Base-by-base conservation (phyloP, 2,797 vertebrate genomes). In the Alectoris magna region DNA sequence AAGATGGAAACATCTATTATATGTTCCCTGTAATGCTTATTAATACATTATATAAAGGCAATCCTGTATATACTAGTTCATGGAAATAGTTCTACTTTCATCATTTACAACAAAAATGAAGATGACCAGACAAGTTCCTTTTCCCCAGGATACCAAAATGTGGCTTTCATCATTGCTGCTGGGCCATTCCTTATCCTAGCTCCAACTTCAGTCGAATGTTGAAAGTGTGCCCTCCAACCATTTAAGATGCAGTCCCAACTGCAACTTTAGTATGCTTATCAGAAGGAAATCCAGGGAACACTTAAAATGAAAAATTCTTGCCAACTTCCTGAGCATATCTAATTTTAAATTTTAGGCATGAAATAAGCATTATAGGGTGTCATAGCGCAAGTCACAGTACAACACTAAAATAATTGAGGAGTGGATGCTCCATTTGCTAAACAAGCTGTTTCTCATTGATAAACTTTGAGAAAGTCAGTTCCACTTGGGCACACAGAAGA, bases 311-410 rank as follows among this genome's bases (percentile, higher is more conserved):
- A 91, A 85, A 76, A 83, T 93, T 92, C 92, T 91, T 76, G 36
- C 71, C 81, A 92, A 94, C 79, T 85, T 96, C 71, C 60, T 75
- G 41, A 91, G 90, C 93, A 88, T 96, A 95, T 93, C 85, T 94
- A 94, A 97, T 97, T 97, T 96, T 89, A 95, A 95, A 96, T 95
- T 96, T 97, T 93, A 97, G 88, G 76, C 96, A 96, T 95, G 85
- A 94, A 97, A 82, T 95, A 84, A 92, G 93, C 89, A 95, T 96
- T 97, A 97, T 85, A 81, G 78, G 62, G 81, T 97, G 84, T 93
- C 74, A 88, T 58, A 93, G 75, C 48, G 64, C 76, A 84, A 93
- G 68, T 95, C 90, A 92, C 53, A 94, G 87, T 91, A 93, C 46
- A 93, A 78, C 82, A 93, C 83, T 96, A 86, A 95, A 87, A 97